Base-by-base conservation (phyloP, 2,888 invertebrate species). In the Eupithecia subfuscata region DNA sequence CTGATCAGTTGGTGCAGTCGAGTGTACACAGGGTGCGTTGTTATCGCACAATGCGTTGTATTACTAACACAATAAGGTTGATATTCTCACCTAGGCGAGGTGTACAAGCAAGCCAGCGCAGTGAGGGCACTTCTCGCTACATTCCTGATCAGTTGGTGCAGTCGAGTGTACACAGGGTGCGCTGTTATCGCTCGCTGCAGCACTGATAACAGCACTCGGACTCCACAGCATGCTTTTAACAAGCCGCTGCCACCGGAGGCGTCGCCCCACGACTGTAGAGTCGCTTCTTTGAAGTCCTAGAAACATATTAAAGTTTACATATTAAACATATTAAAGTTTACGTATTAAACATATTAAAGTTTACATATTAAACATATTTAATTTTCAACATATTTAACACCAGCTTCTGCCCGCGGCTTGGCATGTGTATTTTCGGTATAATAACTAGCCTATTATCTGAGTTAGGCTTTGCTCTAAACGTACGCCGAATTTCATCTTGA, bases 251-350 rank as follows among this genome's bases (percentile, higher is more conserved):
- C 92, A 8, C 88, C 87, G 0, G 80, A 76, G 0, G 71, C 25
- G 78, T 88, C 90, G 14, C 87, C 87, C 91, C 92, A 92, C 25
- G 87, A 86, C 76, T 84, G 76, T 0, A 85, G 83, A 0, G 85
- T 87, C 0, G 87, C 86, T 18, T 84, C 76, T 0, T 78, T 83
- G 73, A 92, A 83, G 48, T 93, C 92, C 93, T 94, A 73, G 1
- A 65, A 75, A 45, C 7, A 43, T 7, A 45, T 45, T 45, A 6
- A 45, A 16, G 43, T 43, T 5, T 34, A 4, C 5, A 5, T 34
- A 34, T n/a, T n/a, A n/a, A n/a, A n/a, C n/a, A n/a, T n/a, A n/a
- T n/a, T n/a, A n/a, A n/a, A n/a, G n/a, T n/a, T n/a, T n/a, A n/a
- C n/a, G n/a, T n/a, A n/a, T n/a, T n/a, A n/a, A n/a, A n/a, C n/a